Evolutionary conservation across 2,888 invertebrate genomes (phyloP), one percentile per base, ranked within the genome.

Genomic region (Habroteleia sp.): DNA sequence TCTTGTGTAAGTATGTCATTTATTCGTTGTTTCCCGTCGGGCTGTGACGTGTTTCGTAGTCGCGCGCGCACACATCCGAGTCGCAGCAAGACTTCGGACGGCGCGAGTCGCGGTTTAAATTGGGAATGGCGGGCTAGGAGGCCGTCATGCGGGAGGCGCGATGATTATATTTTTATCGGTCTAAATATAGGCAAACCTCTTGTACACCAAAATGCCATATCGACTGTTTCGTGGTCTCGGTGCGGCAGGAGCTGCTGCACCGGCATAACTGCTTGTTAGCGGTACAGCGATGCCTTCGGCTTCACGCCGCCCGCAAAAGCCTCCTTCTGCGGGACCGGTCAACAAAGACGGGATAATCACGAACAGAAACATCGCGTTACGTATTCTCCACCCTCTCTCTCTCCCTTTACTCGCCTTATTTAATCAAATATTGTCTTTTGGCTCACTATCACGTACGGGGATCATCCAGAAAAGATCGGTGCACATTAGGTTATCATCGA

Each of bases 131-230:
- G 84, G 84, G 81, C 86, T 84, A 83, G 87, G 87, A 86, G 88
- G 84, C 84, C 85, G 85, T 84, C 82, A 85, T 84, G 87, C 87
- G 87, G 88, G 88, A 87, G 87, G 85, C 84, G 81, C 84, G 82
- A 86, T 83, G 84, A 82, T 79, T 88, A 69, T 69, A 88, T 88
- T 88, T 88, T 87, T 87, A 87, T 87, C 87, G 82, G 71, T 81
- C 85, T 88, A 87, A 87, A 87, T 87, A 87, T 88, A 87, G 84
- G 80, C 76, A 83, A 84, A 86, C 83, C 85, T 84, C 81, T 80
- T 82, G 27, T 48, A 82, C 83, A 83, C 82, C 82, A 80, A 84
- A 68, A 83, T 82, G 84, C 85, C 84, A 83, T 85, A 84, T 83
- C 82, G 77, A 79, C 77, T 56, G 17, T 48, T 39, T 63, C 60